phyloP scores from a whole-genome alignment of 2,888 invertebrate species.

The Siphlonurus alternatus region DNA sequence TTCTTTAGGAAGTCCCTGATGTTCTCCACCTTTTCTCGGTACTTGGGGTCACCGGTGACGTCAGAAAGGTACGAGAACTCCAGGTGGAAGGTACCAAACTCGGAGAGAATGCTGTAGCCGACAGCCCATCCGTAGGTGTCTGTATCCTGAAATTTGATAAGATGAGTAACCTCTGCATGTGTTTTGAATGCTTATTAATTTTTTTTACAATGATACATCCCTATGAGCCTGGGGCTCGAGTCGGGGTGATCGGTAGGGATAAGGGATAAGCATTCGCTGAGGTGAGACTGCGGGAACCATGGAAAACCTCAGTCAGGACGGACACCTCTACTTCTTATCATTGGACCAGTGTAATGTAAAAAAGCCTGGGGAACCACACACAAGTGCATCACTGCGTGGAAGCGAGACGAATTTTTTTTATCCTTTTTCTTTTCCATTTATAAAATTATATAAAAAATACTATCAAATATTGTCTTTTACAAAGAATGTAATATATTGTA shows the following conservation, averaged over 20 bases:
- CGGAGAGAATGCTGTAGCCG: constrained; percentile 87
- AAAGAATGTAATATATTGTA: no score
- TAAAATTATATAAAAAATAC: no score
- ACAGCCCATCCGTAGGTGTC: constrained; percentile 97
- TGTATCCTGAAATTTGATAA: constrained; percentile 38
- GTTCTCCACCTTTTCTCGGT: constrained; percentile 73
- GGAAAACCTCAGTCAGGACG: no score
- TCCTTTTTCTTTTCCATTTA: no score
- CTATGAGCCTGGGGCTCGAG: background rate
- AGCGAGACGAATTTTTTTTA: no score
- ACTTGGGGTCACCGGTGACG: constrained; percentile 80
- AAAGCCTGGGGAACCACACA: no score
- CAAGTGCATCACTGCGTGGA: no score
- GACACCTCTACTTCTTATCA: no score
- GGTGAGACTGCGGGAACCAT: no score
- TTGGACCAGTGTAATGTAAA: no score
- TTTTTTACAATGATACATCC: no score
- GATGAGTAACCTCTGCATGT: constrained; percentile 3
- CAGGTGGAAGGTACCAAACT: constrained; percentile 90
- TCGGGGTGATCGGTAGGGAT: background rate
- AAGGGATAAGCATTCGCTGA: background rate
- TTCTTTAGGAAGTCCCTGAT: constrained; percentile 69
- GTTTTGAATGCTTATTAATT: background rate
- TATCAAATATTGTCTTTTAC: no score
- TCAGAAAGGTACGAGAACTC: constrained; percentile 94